phyloP scores from a whole-genome alignment of 2,888 invertebrate genomes.

The Drosophila niveifrons region DNA sequence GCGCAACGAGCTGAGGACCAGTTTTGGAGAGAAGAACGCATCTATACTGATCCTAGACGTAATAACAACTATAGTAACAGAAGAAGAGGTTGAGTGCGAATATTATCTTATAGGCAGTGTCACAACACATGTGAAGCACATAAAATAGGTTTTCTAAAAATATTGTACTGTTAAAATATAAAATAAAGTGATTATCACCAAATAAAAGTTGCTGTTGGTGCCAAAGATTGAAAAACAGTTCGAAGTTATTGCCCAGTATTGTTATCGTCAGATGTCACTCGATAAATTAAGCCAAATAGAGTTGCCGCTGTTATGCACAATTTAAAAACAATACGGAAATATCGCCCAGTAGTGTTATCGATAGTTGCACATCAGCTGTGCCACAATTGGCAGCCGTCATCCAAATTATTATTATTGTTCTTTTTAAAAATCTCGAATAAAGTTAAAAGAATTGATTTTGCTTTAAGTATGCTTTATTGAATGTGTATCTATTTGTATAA shows the following conservation, averaged over 20 bases:
- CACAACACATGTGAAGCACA: slow-evolving; percentile 14
- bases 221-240: not conserved
- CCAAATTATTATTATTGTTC: not conserved
- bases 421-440: not conserved
- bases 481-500: not conserved
- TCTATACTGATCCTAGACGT: slow-evolving; percentile 8
- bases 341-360: slow-evolving; percentile 25
- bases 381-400: slow-evolving; percentile 4
- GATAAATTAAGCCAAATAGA: slow-evolving; percentile 20
- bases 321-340: not conserved
- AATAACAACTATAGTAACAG: slow-evolving; percentile 16
- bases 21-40: slow-evolving; percentile 31
- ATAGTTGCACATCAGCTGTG: slow-evolving; percentile 2
- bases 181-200: not conserved
- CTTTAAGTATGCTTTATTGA: not conserved
- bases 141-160: slow-evolving; percentile 10
- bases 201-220: not conserved
- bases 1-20: slow-evolving; percentile 31
- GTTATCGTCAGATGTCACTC: slow-evolving; percentile 30
- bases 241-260: not conserved
- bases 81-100: slow-evolving; percentile 24
- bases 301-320: not conserved
- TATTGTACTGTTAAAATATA: slow-evolving; percentile 3
- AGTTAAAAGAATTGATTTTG: not conserved
- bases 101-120: not conserved